Conservation (phyloP, 53 echinoderm and acorn worm species). For the Stichopus horrens region DNA sequence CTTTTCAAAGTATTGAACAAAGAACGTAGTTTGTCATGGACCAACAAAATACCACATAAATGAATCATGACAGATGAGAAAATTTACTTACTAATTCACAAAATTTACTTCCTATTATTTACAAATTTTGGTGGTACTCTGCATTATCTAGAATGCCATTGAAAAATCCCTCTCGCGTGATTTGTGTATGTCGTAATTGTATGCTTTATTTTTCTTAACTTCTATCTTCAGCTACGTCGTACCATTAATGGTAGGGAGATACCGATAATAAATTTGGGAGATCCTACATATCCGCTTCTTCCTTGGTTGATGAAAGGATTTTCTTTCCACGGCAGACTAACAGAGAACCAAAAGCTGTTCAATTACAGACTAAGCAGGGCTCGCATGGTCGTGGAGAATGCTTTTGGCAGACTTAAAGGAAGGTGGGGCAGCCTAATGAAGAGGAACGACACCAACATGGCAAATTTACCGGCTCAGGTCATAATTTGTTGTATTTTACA, state of each 20-base stretch:
- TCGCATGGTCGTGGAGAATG: conserved; percentile 62
- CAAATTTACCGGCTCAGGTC: conserved; percentile 44
- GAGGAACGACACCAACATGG: conserved; percentile 55
- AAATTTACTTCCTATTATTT: neutral
- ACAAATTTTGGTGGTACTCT: no score
- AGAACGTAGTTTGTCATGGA: no score
- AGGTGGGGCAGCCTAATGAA: conserved; percentile 61
- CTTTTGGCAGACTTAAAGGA: conserved; percentile 73
- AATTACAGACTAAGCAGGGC: conserved; percentile 62
- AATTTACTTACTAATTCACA: neutral
- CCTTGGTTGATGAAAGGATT: conserved; percentile 76
- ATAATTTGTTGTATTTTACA: conserved; percentile 66
- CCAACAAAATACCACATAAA: neutral
- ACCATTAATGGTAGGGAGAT: conserved; percentile 50
- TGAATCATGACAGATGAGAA: neutral
- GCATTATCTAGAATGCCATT: neutral
- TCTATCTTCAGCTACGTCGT: neutral
- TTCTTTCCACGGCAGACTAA: conserved; percentile 23
- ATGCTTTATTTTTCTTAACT: neutral
- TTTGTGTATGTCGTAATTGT: neutral
- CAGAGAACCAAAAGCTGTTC: conserved; percentile 28
- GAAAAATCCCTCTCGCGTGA: neutral
- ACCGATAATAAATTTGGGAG: conserved; percentile 60
- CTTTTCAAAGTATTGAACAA: no score
- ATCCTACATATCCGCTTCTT: conserved; percentile 67